Evolutionary conservation across 2,113 vertebrate genomes (phyloP), one percentile per base, ranked within the genome.

Genomic region (Nansenia antarctica): DNA sequence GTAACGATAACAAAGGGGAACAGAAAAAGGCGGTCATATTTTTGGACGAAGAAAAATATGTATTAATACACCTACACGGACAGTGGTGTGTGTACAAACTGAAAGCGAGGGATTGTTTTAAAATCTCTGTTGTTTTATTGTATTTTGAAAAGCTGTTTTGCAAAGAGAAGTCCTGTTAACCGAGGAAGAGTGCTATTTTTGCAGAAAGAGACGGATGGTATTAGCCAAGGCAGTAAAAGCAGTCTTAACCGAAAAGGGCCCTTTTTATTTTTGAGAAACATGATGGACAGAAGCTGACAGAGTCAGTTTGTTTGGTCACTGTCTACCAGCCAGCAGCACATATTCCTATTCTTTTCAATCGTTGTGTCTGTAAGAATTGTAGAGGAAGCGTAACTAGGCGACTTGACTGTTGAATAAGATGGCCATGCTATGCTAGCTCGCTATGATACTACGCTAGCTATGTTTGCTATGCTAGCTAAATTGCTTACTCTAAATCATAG

Each of bases 151-250:
- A 68, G 49, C 35, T 62, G 70, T 69, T 68, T 77, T 74, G 47
- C 32, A 30, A 74, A 81, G 79, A 82, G 69, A 77, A 80, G 77
- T 77, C 79, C 76, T 85, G 85, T 74, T 80, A 75, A 78, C 77
- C 65, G 70, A 81, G 67, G 81, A 83, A 85, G 81, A 77, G 80
- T 82, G 83, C 74, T 91, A 90, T 90, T 89, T 93, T 91, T 91
- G 82, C 90, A 91, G 78, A 64, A 35, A 64, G 73, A 75, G 78
- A 66, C 63, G 67, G n/a, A 52, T 55, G 75, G 73, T 78, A 63
- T 74, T 49, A 77, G 83, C 52, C 8, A 32, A 20, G n/a, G n/a
- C 68, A 74, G 82, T 68, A n/a, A 22, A 32, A 54, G 72, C 60
- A 80, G 77, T 83, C 70, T 83, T 75, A 80, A 77, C n/a, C n/a